Evolutionary conservation across 2,888 invertebrate species (phyloP), one percentile per base, ranked within the genome.

Genomic region (Yponomeuta evonymella): DNA sequence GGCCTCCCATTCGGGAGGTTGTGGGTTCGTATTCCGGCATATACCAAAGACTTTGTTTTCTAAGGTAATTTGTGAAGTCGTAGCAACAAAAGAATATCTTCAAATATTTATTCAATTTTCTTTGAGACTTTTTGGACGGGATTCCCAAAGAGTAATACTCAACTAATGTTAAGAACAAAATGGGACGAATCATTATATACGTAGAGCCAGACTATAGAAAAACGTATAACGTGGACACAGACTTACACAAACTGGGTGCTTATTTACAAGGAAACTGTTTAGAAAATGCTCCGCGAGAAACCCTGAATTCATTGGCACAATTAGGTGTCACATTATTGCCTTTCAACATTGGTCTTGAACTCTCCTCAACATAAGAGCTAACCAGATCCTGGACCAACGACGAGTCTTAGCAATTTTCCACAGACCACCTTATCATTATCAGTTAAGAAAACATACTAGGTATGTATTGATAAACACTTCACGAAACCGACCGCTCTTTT

Each of bases 381-480:
- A 58, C 15, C 15, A 15, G 33, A 65, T 33, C 65, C 29, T 8
- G 33, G 11, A 30, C 36, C 43, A 23, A 43, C 15, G 43, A 67
- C 67, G 67, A 48, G 36, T 10, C 43, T 67, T n/a, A 67, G 48
- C 67, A 29, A 43, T 67, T 48, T 67, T 15, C 48, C 48, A 67
- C 51, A 58, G 51, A 15, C 67, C 67, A 43, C 43, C 67, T 67
- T 67, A 67, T 43, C 67, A 67, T 58, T 58, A 58, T 58, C 51
- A 58, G 51, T 15, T 58, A 58, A 15, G 51, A 58, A 58, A 58
- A 58, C 51, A 58, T 58, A 58, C 43, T 43, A 43, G 43, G 15
- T 58, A 58, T 51, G 51, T 58, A 15, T 15, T 67, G 67, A 67
- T 67, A 67, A 67, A n/a, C 48, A 23, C 67, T 43, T 23, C 48